These are phyloP conservation scores for Stegastes partitus DNA, from an alignment of 2,113 vertebrate species.

Conservation along the genomic window DNA sequence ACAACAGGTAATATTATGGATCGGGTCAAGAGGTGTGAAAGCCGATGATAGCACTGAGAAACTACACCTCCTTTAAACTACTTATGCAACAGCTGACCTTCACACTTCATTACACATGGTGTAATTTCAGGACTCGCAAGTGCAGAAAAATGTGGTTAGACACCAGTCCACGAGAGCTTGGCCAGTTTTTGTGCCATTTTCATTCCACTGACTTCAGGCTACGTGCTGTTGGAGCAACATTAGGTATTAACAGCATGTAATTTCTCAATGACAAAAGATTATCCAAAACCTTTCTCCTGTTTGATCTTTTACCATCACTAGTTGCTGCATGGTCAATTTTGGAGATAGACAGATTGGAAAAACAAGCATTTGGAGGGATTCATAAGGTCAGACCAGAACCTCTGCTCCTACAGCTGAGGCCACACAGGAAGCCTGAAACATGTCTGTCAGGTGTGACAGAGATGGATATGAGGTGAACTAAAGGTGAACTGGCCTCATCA, in stretches of 20 bases:
- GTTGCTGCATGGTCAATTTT: neutral
- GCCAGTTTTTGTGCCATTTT: conserved; percentile 17
- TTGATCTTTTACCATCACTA: neutral
- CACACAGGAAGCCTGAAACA: conserved; percentile 56
- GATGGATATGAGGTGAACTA: neutral
- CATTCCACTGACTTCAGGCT: neutral
- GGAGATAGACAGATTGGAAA: conserved; percentile 4
- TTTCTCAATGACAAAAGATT: conserved; percentile 17
- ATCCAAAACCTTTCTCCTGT: neutral
- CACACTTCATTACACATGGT: neutral
- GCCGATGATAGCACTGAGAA: conserved; percentile 6
- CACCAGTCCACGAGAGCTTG: neutral
- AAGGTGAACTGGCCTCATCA: neutral
- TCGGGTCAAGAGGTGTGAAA: conserved; percentile 12
- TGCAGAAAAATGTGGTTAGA: neutral
- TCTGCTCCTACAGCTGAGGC: conserved; percentile 4
- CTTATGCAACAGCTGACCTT: conserved; percentile 10
- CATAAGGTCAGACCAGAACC: conserved; percentile 16
- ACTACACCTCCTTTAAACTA: neutral
- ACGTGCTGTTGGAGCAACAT: neutral
- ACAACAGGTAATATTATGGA: conserved; percentile 20
- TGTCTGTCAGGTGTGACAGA: conserved; percentile 7
- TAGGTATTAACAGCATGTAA: neutral
- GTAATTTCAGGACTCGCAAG: neutral
- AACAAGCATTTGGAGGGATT: conserved; percentile 12